Base-by-base conservation (phyloP, 2,888 invertebrate genomes). In the Ophion slaviceki region DNA sequence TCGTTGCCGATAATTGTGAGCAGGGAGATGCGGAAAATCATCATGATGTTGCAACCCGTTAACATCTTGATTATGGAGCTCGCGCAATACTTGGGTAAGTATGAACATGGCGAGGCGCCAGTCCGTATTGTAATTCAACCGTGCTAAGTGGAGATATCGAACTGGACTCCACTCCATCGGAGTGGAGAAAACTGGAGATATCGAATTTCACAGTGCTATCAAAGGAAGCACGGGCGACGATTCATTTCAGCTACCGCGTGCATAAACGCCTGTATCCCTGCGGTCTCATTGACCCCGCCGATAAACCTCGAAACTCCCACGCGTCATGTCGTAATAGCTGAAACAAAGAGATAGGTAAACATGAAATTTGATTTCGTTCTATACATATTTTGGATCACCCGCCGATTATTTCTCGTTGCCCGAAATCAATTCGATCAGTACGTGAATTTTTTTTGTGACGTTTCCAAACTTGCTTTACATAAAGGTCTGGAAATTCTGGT, bases 201-300 rank as follows among this genome's bases (percentile, higher is more conserved):
- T 79, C 78, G 67, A 61, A 74, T 79, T 72, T 68, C 79, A 91
- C 91, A 91, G 88, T 90, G 89, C 88, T 91, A 91, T 90, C 91
- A 90, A 90, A 88, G 88, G 88, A 90, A 90, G 91, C 91, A 91
- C 91, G 91, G 90, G 91, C 90, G 90, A 90, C 91, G 89, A 91
- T 91, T 91, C 89, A 89, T 88, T 89, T 88, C 89, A 89, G 90
- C 89, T 90, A 89, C 87, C 87, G 24, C 88, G 87, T 89, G 62
- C 24, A 53, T 64, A 36, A 64, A 66, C 53, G 66, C 76, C 57
- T 45, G 66, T 36, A 14, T 14, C 53, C 45, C 17, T n/a, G 62
- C 45, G 47, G n/a, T 36, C 28, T 28, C 75, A 75, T n/a, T 24
- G 61, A 24, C 24, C 66, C 24, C 32, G 36, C 66, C 32, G 17